Conservation (phyloP, 2,113 vertebrate genomes). For the Oreochromis niloticus region DNA sequence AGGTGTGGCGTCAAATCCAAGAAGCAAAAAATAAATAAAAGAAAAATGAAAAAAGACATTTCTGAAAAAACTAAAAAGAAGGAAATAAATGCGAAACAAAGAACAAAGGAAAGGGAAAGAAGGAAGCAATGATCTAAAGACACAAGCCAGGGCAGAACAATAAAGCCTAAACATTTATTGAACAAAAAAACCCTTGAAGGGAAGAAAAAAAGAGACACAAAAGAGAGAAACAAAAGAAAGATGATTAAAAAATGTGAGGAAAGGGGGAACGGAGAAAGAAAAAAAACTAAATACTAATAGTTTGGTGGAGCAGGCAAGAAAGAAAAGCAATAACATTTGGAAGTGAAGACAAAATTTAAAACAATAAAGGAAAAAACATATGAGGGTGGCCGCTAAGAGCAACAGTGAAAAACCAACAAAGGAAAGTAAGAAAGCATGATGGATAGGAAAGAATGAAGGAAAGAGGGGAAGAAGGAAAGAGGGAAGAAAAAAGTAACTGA, state of each 20-base stretch:
- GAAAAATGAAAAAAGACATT: background rate
- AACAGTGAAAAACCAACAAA: background rate
- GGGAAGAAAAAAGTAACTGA: background rate
- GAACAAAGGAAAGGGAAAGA: background rate
- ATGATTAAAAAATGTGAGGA: background rate
- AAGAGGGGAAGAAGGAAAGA: background rate
- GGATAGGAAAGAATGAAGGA: background rate
- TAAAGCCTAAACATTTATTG: background rate
- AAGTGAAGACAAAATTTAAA: background rate
- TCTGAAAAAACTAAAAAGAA: background rate
- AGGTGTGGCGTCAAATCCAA: background rate
- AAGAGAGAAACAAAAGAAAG: background rate
- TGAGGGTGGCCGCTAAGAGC: fast-evolving
- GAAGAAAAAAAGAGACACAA: background rate
- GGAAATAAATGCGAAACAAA: background rate
- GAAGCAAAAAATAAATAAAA: background rate
- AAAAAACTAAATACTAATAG: fast-evolving
- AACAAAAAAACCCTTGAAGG: fast-evolving
- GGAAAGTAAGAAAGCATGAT: background rate
- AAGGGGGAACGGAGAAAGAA: background rate
- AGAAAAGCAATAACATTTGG: background rate
- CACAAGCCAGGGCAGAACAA: background rate
- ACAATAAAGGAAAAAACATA: background rate
- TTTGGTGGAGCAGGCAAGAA: background rate
- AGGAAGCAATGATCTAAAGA: background rate